Percentiles rank a stretch among this genome's conserved stretches.
Conservation (phyloP, 1,140 invertebrate genomes). For the Penaeus japonicus region DNA sequence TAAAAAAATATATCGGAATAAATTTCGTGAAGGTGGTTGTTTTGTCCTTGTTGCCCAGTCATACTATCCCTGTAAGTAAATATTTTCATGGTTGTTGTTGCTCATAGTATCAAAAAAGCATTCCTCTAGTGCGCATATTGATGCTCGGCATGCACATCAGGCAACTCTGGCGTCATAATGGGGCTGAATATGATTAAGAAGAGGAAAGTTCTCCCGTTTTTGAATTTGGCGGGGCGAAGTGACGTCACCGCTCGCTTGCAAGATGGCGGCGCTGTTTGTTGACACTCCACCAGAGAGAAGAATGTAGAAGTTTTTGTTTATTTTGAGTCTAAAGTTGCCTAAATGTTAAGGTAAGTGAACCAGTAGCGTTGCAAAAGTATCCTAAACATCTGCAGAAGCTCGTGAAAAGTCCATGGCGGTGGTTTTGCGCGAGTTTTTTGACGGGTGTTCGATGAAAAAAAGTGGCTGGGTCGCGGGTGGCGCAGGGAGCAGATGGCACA, state of each 20-base stretch:
- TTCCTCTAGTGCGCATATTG: neutral
- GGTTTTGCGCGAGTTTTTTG: slow-evolving; percentile 30
- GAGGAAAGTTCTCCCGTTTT: neutral
- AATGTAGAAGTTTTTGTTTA: slow-evolving; percentile 57
- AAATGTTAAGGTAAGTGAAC: slow-evolving; percentile 54
- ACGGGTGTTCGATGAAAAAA: slow-evolving; percentile 48
- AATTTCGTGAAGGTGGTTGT: neutral
- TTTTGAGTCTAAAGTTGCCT: slow-evolving; percentile 52
- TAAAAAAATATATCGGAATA: neutral
- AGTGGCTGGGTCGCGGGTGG: slow-evolving; percentile 4
- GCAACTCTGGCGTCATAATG: neutral
- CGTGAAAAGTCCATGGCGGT: neutral
- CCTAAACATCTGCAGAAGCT: slow-evolving; percentile 8
- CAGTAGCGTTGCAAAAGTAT: slow-evolving; percentile 29
- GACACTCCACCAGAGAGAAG: slow-evolving; percentile 55
- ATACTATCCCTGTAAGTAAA: neutral
- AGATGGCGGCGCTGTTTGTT: slow-evolving; percentile 55
- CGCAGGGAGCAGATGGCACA: slow-evolving; percentile 54
- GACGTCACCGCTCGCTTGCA: slow-evolving; percentile 42
- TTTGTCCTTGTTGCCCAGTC: slow-evolving; percentile 24
- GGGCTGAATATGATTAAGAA: neutral
- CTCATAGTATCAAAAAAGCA: neutral
- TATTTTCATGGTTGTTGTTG: neutral
- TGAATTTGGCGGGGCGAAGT: slow-evolving; percentile 23
- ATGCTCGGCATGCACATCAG: neutral